A percentile compares a stretch with the other conserved stretches of the same genome.
These are phyloP conservation scores for Oncorhynchus gorbuscha DNA, from an alignment of 2,113 vertebrate genomes.

Conservation along the genomic window DNA sequence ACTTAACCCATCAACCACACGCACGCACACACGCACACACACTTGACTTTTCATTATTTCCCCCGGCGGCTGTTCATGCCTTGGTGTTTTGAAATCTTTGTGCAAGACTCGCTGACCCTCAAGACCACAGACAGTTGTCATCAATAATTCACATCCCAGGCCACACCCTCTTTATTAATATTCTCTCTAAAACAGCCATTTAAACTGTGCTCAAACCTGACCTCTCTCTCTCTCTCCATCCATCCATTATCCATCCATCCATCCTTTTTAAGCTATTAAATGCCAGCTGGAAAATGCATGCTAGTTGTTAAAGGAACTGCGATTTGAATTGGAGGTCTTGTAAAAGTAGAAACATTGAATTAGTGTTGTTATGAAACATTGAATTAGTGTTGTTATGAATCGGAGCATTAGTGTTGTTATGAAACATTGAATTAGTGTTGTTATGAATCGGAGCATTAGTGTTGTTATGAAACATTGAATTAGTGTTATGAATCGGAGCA, in stretches of 20 bases:
- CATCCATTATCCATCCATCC: background rate
- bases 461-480: too few species aligned
- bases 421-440: too few species aligned
- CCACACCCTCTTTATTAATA: background rate
- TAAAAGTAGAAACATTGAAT: background rate
- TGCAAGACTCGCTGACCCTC: constrained; percentile 19
- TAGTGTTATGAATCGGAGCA: too few species aligned
- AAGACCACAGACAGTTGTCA: constrained; percentile 14
- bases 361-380: background rate
- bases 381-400: too few species aligned
- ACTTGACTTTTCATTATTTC: background rate
- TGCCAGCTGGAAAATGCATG: too few species aligned
- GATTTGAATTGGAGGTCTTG: background rate
- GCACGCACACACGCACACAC: background rate
- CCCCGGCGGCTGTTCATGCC: constrained; percentile 22
- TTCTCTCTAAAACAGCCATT: background rate
- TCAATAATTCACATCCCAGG: constrained; percentile 36
- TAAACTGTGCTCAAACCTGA: background rate
- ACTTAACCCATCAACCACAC: too few species aligned
- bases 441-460: too few species aligned
- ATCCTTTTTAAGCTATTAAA: background rate
- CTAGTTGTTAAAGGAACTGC: too few species aligned
- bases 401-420: too few species aligned
- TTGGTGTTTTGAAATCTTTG: constrained; percentile 24
- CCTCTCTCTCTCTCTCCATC: background rate